phyloP scores from a whole-genome alignment of 2,888 invertebrate species.

The Yponomeuta sedellus region DNA sequence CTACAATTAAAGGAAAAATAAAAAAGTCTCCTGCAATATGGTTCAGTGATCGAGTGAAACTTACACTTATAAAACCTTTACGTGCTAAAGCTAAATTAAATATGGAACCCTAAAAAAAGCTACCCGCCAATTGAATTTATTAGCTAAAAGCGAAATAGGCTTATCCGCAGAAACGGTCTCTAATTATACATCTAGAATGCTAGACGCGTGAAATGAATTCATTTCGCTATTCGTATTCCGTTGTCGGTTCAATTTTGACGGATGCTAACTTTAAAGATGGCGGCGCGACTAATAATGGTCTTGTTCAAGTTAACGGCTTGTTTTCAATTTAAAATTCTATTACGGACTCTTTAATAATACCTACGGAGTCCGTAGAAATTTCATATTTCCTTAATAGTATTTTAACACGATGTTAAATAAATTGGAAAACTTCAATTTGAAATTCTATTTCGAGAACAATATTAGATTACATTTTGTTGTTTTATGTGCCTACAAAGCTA shows the following conservation, averaged over 20 bases:
- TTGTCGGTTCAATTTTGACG: conserved; percentile 31
- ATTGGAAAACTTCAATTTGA: conserved; percentile 2
- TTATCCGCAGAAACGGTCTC: conserved; percentile 23
- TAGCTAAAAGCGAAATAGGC: conserved; percentile 33
- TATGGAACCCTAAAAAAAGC: conserved; percentile 9
- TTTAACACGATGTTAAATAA: conserved; percentile 3
- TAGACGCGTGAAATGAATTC: conserved; percentile 55
- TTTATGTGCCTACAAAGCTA: not conserved
- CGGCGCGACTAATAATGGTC: conserved; percentile 15
- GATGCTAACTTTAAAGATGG: conserved; percentile 28
- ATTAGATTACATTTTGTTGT: not conserved
- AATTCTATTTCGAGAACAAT: conserved; percentile 3
- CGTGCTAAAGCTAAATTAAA: conserved; percentile 23
- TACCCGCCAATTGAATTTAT: conserved; percentile 37
- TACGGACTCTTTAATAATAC: conserved; percentile 9
- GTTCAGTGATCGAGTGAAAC: conserved; percentile 21
- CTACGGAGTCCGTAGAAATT: not conserved
- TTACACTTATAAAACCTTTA: conserved; percentile 34
- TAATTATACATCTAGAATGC: conserved; percentile 49
- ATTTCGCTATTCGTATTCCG: conserved; percentile 23
- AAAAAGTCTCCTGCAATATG: not conserved
- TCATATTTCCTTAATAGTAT: not conserved
- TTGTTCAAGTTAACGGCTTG: not conserved
- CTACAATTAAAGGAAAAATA: not conserved
- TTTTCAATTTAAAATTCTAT: conserved; percentile 9